These are phyloP conservation scores for Lordiphosa clarofinis DNA, from an alignment of 1,140 invertebrate genomes.

Conservation along the genomic window DNA sequence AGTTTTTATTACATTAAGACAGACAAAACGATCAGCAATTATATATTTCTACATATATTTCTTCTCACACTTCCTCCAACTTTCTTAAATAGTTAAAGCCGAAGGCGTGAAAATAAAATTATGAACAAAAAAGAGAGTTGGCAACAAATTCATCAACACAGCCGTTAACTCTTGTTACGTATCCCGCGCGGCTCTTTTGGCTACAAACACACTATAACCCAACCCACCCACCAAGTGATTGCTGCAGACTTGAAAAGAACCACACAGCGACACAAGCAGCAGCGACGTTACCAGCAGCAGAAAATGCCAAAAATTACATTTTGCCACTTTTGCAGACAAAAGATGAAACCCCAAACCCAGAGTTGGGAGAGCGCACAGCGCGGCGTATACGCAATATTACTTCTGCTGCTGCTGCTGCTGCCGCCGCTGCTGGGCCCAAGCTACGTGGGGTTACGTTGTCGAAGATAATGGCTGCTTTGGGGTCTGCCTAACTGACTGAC, in stretches of 20 bases:
- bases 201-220: slow-evolving; percentile 23
- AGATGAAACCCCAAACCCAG: slow-evolving; percentile 43
- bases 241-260: slow-evolving; percentile 7
- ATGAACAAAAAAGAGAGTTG: neutral
- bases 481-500: slow-evolving; percentile 15
- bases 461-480: slow-evolving; percentile 73
- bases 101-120: neutral
- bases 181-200: slow-evolving; percentile 35
- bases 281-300: slow-evolving; percentile 26
- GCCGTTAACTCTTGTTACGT: slow-evolving; percentile 40
- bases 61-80: no score
- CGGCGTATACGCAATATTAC: slow-evolving; percentile 60
- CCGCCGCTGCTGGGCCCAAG: slow-evolving; percentile 16
- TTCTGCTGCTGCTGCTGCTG: slow-evolving; percentile 4
- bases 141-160: slow-evolving; percentile 40
- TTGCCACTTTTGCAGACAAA: slow-evolving; percentile 71
- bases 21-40: no score
- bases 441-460: slow-evolving; percentile 62
- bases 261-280: neutral
- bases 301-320: slow-evolving; percentile 78
- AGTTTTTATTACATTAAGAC: no score
- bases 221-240: neutral
- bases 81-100: neutral
- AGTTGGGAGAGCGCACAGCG: slow-evolving; percentile 14
- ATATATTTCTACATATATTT: no score